Conservation (phyloP, 2,888 invertebrate species). For the Caenorhabditis doughertyi region DNA sequence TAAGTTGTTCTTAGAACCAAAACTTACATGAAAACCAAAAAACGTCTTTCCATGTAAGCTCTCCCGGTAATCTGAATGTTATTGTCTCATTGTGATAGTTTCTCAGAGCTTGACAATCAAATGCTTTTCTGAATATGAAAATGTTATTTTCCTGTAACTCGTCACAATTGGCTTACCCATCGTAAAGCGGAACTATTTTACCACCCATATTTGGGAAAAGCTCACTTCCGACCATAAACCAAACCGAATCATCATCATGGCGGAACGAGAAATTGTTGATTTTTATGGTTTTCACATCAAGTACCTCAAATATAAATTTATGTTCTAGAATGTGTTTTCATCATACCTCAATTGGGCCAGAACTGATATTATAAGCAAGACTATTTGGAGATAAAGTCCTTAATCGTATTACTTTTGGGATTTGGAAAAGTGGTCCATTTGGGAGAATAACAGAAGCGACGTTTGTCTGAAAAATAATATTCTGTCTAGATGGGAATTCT, state of each 20-base stretch:
- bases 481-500: neutral
- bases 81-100: constrained; percentile 80
- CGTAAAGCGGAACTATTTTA: constrained; percentile 80
- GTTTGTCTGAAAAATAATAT: constrained; percentile 67
- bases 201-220: constrained; percentile 80
- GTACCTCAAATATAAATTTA: constrained; percentile 68
- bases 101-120: constrained; percentile 80
- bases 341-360: constrained; percentile 77
- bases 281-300: constrained; percentile 81
- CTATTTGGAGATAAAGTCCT: constrained; percentile 76
- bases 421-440: constrained; percentile 76
- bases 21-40: constrained; percentile 72
- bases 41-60: constrained; percentile 76
- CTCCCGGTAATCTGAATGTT: constrained; percentile 79
- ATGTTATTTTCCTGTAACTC: neutral
- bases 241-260: constrained; percentile 79
- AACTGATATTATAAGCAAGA: constrained; percentile 70
- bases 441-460: constrained; percentile 79
- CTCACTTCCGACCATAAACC: constrained; percentile 82
- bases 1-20: no score
- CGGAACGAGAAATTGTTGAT: constrained; percentile 78
- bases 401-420: constrained; percentile 75
- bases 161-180: constrained; percentile 63
- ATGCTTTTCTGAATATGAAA: constrained; percentile 69
- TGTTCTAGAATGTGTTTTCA: neutral